Evolutionary conservation across 1,140 invertebrate species (phyloP), one percentile per base, ranked within the genome.

Genomic region (Rhyacophila brunnea): DNA sequence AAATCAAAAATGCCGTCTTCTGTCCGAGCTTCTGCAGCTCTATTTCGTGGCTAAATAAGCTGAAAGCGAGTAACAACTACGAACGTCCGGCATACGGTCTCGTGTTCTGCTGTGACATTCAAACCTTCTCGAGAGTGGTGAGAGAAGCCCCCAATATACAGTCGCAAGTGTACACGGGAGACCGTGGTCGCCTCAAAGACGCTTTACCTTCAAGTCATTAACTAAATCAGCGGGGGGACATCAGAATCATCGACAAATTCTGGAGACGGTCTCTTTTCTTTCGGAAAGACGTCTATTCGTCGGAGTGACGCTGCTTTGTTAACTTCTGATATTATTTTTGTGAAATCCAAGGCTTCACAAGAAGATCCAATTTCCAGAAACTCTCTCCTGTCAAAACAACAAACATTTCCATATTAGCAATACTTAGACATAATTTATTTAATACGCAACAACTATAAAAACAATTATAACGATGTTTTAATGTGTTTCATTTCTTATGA

Each of bases 221-320:
- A 17, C 15, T 58, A 58, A 7, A 77, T 70, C 18, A 78, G 70
- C 57, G 70, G 69, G 13, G 77, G 77, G 53, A 78, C 77, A 46
- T 77, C 71, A 18, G 73, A 74, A 68, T 80, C 65, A 52, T 80
- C 77, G 15, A 75, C 57, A 64, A 80, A 78, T 40, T 67, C 68
- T 23, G 65, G 56, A n/a, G 75, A 69, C n/a, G 74, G 71, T 44
- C 62, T 4, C 64, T 77, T 80, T 56, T 58, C 66, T 38, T 57
- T 42, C 17, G 18, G 19, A 56, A 54, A 38, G 13, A 71, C 47
- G 44, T 63, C 68, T 64, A 42, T 68, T 43, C 50, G 43, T 4
- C 66, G 64, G 11, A 38, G 56, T 34, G 17, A 44, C 58, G 18
- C 13, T 57, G 67, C 10, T 59, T 15, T 56, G 62, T 38, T 49